These are phyloP conservation scores for Mobula birostris DNA, from an alignment of 2,113 vertebrate species.

Conservation along the genomic window DNA sequence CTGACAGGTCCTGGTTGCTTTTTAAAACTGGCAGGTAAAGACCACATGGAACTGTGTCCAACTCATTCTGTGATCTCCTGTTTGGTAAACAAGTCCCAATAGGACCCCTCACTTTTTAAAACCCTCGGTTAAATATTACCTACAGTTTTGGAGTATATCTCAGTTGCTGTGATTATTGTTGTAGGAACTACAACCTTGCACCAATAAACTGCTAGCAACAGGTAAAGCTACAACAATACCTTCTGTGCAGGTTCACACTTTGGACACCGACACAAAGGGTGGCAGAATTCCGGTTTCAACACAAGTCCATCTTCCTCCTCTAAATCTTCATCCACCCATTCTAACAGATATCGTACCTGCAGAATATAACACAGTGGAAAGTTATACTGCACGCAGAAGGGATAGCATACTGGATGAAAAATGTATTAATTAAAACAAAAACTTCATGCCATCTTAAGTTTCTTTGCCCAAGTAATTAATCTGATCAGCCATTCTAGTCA, in stretches of 20 bases:
- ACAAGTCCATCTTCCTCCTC: conserved; percentile 48
- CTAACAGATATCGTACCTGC: conserved; percentile 88
- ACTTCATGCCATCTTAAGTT: too few species aligned
- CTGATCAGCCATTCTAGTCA: too few species aligned
- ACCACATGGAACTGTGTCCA: too few species aligned
- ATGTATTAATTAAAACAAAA: too few species aligned
- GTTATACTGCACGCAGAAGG: neutral
- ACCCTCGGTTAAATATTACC: too few species aligned
- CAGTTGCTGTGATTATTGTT: neutral
- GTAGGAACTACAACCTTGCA: neutral
- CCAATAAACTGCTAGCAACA: neutral
- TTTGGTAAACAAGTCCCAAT: too few species aligned
- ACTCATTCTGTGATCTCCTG: too few species aligned
- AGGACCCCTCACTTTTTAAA: too few species aligned
- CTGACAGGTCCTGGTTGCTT: too few species aligned
- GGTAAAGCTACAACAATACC: conserved; percentile 52
- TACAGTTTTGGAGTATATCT: neutral
- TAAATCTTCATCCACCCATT: conserved; percentile 75
- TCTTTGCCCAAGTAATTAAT: too few species aligned
- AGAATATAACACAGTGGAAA: conserved; percentile 38
- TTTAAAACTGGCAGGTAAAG: too few species aligned
- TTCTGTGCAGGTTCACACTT: conserved; percentile 79
- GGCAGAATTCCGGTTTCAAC: conserved; percentile 66
- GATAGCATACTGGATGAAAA: neutral
- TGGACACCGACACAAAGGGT: conserved; percentile 86